Evolutionary conservation across 2,797 vertebrate genomes (phyloP), one percentile per base, ranked within the genome.

Genomic region (Melanotaenia maccullochi): DNA sequence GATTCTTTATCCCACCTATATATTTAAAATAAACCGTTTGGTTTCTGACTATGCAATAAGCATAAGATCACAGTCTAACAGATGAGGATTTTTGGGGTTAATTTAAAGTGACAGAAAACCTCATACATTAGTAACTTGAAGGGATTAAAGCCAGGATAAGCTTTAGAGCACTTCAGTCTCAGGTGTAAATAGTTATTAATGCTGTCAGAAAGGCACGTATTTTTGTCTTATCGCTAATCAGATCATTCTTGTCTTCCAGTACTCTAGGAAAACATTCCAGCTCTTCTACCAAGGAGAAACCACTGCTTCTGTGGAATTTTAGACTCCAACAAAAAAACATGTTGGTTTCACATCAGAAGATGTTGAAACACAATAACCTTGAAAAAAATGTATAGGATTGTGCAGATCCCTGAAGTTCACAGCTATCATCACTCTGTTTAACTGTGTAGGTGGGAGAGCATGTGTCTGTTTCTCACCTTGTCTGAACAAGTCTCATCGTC

Each of bases 401-500:
- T 42, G 40, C 14, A 14, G 38, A 40, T 40, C 38, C 12, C 13
- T 1, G 12, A 42, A 16, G 40, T 42, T 42, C 12, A 55, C 3
- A 30, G 32, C 32, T 74, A 28, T 75, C 66, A 72, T 77, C 59
- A 68, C 65, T 47, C 36, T 76, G 71, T 62, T 25, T 67, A 47
- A 68, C 24, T 73, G 30, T 66, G 64, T 56, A n/a, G 22, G 71
- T 60, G 9, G 14, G 1, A 9, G 8, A 58, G 49, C 9, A 70
- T 9, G 35, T 75, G 79, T 86, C 59, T 32, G 22, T 72, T 89
- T 70, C 93, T 75, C 65, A 99, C 98, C 96, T 99, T 99, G 93
- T 99, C 97, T 73, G 98, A 97, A 83, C 97, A 99, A 0, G 96
- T 98, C 88, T 97, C 97, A 76, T 99, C 98, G 24, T 99, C 96